Evolutionary conservation across 2,113 vertebrate species (phyloP), one percentile per base, ranked within the genome.

Genomic region (Malurus alboscapulatus): DNA sequence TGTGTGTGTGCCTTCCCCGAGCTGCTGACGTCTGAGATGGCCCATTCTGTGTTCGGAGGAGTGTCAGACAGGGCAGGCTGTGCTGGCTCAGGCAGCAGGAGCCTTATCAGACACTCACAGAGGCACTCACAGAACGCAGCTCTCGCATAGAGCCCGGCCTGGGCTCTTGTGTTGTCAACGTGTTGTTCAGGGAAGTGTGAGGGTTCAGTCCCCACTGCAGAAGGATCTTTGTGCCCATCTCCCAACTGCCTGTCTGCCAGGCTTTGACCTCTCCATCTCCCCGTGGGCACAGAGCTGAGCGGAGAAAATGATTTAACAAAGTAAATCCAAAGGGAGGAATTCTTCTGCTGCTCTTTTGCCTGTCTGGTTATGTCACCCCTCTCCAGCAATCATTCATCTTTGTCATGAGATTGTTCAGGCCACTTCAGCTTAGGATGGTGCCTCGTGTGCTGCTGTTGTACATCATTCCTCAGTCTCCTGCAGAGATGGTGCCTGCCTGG

Each of bases 41-140:
- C 90, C 34, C 84, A 57, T 80, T 67, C 29, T 80, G 90, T 89
- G 63, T 85, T 91, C 66, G 82, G 63, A 42, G 29, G 87, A 63
- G 93, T 63, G 94, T 84, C 78, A 34, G 1, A 21, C 58, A 2
- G 87, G 74, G 71, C 24, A 86, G 89, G 90, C 29, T 84, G 82
- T 21, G 78, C 36, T 80, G 93, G 90, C 6, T 74, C 12, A 53
- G 57, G 75, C 26, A 34, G 78, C 89, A 84, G 82, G 45, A 61
- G 2, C 26, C 4, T 93, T 95, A 93, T 88, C 94, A 92, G 44
- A 9, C 87, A 22, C 87, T 57, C 63, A 36, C 87, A 96, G 92
- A 87, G 61, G 86, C 12, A 1, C 44, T 38, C 29, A 14, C 2
- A 13, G 63, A 47, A 22, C 7, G 0, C 77, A 29, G 51, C 66